A percentile compares a stretch with the other conserved stretches of the same genome.
These are phyloP conservation scores for Ciconia maguari DNA, from an alignment of 2,113 vertebrate species.

Conservation along the genomic window DNA sequence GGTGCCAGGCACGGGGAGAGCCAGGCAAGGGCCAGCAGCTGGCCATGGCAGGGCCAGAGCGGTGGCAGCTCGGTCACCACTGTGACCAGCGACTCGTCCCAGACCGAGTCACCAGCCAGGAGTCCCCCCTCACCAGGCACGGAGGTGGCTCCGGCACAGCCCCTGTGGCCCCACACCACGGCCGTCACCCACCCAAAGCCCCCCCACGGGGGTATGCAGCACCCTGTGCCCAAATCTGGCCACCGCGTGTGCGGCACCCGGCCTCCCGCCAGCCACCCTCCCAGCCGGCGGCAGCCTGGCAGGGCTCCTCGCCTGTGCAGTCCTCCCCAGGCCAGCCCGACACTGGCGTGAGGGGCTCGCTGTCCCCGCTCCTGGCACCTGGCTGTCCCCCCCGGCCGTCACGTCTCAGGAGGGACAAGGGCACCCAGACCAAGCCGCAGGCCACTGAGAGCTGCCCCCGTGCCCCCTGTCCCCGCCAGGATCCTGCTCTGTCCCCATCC, in stretches of 20 bases:
- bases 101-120: fast-evolving
- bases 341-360: fast-evolving
- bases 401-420: neutral
- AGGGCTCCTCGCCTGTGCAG: neutral
- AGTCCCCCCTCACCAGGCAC: neutral
- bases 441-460: neutral
- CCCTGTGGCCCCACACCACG: fast-evolving
- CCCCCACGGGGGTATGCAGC: fast-evolving
- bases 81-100: fast-evolving
- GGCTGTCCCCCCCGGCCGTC: fast-evolving
- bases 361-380: fast-evolving
- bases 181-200: neutral
- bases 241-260: fast-evolving
- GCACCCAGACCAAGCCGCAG: neutral
- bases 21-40: neutral
- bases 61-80: neutral
- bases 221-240: neutral
- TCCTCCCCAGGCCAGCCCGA: too few relatives aligned
- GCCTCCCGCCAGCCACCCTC: fast-evolving
- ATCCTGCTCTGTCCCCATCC: neutral
- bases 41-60: fast-evolving
- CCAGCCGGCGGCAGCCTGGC: neutral
- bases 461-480: neutral
- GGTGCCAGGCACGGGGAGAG: fast-evolving
- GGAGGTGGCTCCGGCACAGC: neutral